Base-by-base conservation (phyloP, 2,797 vertebrate genomes). In the Acanthopagrus latus region DNA sequence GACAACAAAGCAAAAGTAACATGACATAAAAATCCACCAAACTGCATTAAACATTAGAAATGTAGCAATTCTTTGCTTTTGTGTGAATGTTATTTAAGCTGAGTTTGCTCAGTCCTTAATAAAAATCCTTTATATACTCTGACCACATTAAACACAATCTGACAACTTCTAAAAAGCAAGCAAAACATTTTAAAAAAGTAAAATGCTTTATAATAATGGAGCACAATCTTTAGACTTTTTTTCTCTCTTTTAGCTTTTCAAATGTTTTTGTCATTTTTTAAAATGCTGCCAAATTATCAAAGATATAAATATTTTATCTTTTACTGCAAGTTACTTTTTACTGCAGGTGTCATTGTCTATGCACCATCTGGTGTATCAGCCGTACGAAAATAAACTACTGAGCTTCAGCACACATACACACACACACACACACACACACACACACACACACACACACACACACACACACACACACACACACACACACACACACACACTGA, bases 281-380 rank as follows among this genome's bases (percentile, higher is more conserved):
- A 27, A 27, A 14, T 50, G 7, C 51, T 86, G 17, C 64, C 80
- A 68, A 67, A 18, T 27, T 54, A 38, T 64, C 16, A 57, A 78
- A 13, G 27, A 23, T 14, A 48, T 0, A 69, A 13, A 57, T 17
- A 54, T 14, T 5, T 72, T 11, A 33, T 47, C 9, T 52, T 69
- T 46, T 3, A 60, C 23, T 58, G 68, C 46, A 58, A 50, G 41
- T 71, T 66, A 76, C 25, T 62, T 54, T 54, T 33, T 6, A 7
- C 29, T 7, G 29, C 29, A 33, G 27, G 27, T 33, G 5, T 33
- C 33, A 33, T 7, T 38, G 33, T 38, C 33, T 38, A 38, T 38
- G 7, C 29, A 33, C 5, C 29, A 12, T 52, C 54, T 48, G 29
- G 17, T 75, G 64, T 33, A 33, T 33, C 29, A 33, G 29, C 29